Conservation (phyloP, 2,888 invertebrate species). For the Acutogordius australiensis region DNA sequence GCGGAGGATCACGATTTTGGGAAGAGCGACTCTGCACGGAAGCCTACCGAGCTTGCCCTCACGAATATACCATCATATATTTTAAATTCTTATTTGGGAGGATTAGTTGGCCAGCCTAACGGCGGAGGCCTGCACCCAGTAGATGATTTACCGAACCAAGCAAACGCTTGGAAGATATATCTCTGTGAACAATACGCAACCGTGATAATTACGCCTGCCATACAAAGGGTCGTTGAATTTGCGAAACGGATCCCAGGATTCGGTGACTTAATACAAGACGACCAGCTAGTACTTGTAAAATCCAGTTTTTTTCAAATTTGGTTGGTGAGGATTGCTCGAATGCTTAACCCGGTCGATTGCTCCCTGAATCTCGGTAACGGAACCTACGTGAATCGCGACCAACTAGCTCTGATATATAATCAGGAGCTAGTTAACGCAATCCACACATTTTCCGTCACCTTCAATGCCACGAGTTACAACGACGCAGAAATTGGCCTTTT, state of each 20-base stretch:
- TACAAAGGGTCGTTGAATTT: conserved; percentile 76
- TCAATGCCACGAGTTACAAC: conserved; percentile 40
- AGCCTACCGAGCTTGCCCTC: background rate
- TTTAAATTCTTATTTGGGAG: background rate
- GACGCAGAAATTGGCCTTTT: conserved; percentile 68
- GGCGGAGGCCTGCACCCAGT: background rate
- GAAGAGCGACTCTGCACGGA: background rate
- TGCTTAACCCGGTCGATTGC: conserved; percentile 36
- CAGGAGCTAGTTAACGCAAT: conserved; percentile 48
- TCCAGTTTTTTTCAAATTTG: conserved; percentile 83
- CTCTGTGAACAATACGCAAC: conserved; percentile 36
- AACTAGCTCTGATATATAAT: conserved; percentile 57
- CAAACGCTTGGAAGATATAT: conserved; percentile 13
- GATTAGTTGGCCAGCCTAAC: background rate
- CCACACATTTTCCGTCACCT: conserved; percentile 40
- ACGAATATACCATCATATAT: background rate
- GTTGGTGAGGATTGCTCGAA: conserved; percentile 52
- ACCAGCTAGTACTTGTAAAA: conserved; percentile 80
- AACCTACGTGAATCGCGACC: conserved; percentile 45
- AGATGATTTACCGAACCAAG: background rate
- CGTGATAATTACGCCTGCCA: conserved; percentile 48
- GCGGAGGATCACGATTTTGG: background rate
- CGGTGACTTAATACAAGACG: conserved; percentile 59
- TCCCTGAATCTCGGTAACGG: conserved; percentile 66
- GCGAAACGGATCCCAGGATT: conserved; percentile 75